A percentile compares a stretch with the other conserved stretches of the same genome.
Evolutionary conservation across 92 coral and sea anemone genomes (phyloP).

Genomic region (Blastomussa wellsi): DNA sequence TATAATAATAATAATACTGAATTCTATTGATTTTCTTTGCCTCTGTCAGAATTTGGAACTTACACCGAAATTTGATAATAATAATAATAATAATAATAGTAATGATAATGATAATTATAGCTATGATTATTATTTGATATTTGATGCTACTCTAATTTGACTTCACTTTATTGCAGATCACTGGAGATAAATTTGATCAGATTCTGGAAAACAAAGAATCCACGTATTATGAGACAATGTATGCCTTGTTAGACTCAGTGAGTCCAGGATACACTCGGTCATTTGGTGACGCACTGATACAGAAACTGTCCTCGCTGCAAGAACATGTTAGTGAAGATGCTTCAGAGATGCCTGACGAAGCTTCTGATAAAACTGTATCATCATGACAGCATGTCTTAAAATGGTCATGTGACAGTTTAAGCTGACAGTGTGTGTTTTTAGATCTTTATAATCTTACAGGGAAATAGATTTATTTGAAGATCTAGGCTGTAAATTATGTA

Average conservation of each 20-base stretch:
- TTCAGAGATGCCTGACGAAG: not conserved
- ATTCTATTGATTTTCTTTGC: too few species aligned
- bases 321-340: constrained; percentile 6
- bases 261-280: constrained; percentile 84
- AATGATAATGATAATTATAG: too few species aligned
- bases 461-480: too few species aligned
- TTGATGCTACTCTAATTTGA: not conserved
- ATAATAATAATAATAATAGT: too few species aligned
- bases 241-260: constrained; percentile 77
- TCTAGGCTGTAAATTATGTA: too few species aligned
- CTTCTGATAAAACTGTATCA: not conserved
- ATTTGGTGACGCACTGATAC: constrained; percentile 88
- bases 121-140: too few species aligned
- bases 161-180: constrained; percentile 61
- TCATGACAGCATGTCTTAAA: not conserved
- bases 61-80: too few species aligned
- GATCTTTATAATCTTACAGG: too few species aligned
- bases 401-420: too few species aligned
- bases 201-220: constrained; percentile 24
- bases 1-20: too few species aligned
- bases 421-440: too few species aligned
- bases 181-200: constrained; percentile 72
- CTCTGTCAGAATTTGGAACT: too few species aligned
- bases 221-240: constrained; percentile 83
- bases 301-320: constrained; percentile 69